These are phyloP conservation scores for Gastracanthus pulcherrimus DNA, from an alignment of 2,888 invertebrate genomes.

Conservation along the genomic window DNA sequence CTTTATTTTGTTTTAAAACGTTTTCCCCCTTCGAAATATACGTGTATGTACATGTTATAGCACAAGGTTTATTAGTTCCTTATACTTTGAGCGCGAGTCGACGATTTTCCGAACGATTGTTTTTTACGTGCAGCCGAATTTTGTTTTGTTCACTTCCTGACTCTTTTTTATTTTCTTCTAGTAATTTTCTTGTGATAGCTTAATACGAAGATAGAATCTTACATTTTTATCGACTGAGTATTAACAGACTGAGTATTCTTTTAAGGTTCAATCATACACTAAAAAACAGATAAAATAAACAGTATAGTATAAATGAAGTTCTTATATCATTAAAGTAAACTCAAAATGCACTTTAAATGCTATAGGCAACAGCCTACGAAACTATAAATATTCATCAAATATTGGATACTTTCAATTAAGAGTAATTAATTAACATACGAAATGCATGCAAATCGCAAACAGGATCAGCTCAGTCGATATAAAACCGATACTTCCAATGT, in stretches of 20 bases:
- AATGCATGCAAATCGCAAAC: not conserved
- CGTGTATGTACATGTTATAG: conserved; percentile 45
- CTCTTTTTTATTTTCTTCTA: not conserved
- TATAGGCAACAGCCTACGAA: not conserved
- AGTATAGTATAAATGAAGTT: not conserved
- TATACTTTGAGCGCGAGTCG: conserved; percentile 43
- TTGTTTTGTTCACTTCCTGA: not conserved
- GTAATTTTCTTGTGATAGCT: not conserved
- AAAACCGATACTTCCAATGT: conserved; percentile 1
- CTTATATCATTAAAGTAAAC: not conserved
- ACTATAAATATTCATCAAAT: not conserved
- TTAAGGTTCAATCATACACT: too few relatives aligned
- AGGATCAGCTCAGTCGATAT: conserved; percentile 3
- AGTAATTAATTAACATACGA: not conserved
- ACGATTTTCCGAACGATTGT: conserved; percentile 50
- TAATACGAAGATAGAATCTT: not conserved
- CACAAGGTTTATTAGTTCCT: conserved; percentile 22
- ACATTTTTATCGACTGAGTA: not conserved
- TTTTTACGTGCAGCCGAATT: not conserved
- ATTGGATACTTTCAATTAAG: not conserved
- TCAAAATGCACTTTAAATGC: not conserved
- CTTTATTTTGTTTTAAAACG: conserved; percentile 12
- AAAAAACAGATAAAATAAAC: too few relatives aligned
- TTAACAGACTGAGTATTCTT: too few relatives aligned
- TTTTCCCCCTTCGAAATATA: conserved; percentile 18